Percentiles rank a stretch among this genome's conserved stretches.
phyloP scores from a whole-genome alignment of 2,797 vertebrate species.

The Huso huso region DNA sequence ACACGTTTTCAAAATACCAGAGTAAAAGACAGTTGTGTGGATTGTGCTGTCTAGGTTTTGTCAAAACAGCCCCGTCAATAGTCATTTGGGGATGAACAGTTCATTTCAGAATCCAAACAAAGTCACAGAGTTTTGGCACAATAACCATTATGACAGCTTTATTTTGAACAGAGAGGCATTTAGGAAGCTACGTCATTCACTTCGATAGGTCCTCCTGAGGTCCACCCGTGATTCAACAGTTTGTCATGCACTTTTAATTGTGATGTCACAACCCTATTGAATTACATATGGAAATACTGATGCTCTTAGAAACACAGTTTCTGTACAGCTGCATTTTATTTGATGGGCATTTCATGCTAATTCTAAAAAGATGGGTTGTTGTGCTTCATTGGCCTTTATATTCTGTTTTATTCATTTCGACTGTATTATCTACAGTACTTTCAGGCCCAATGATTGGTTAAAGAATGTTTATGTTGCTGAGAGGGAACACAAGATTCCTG shows the following conservation, averaged over 20 bases:
- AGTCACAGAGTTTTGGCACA: no score
- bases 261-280: not conserved
- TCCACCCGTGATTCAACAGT: not conserved
- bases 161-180: no score
- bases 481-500: no score
- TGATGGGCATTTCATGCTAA: not conserved
- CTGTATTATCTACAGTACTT: no score
- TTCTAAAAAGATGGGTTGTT: not conserved
- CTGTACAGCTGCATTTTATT: slow-evolving; percentile 7
- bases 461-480: no score
- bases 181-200: no score
- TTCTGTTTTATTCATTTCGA: no score
- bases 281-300: slow-evolving; percentile 1
- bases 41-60: slow-evolving; percentile 29
- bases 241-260: not conserved
- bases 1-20: slow-evolving; percentile 39
- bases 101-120: no score
- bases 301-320: slow-evolving; percentile 2
- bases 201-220: no score
- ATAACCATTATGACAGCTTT: no score
- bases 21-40: slow-evolving; percentile 37
- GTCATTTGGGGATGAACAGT: not conserved
- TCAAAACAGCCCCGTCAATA: not conserved
- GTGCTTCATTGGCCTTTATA: not conserved
- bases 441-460: no score